phyloP scores from a whole-genome alignment of 1,140 invertebrate species.

The Megathymus violae region DNA sequence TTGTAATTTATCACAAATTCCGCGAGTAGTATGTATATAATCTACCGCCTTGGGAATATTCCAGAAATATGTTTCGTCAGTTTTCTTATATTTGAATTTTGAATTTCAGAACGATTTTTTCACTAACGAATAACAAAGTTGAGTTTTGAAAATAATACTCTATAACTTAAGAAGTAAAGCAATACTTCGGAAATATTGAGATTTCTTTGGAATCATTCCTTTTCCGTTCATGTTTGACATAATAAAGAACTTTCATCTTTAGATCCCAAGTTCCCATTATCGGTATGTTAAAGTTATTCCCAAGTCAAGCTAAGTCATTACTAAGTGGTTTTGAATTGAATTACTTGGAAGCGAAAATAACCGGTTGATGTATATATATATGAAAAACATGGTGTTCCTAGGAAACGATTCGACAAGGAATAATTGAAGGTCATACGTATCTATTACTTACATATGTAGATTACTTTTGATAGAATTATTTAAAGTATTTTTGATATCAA shows the following conservation, averaged over 20 bases:
- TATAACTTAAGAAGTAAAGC: too few species aligned
- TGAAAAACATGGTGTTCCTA: too few species aligned
- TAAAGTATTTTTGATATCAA: too few species aligned
- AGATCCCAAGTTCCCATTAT: constrained; percentile 38
- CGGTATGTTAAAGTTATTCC: constrained; percentile 37
- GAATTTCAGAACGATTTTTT: background rate
- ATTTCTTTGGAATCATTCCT: constrained; percentile 36
- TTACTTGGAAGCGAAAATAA: constrained; percentile 9
- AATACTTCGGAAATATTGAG: too few species aligned
- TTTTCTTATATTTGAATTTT: constrained; percentile 17
- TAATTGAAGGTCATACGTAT: background rate
- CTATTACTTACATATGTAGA: too few species aligned
- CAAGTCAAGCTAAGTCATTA: constrained; percentile 27
- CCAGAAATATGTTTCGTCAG: background rate
- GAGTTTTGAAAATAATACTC: background rate
- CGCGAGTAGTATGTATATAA: too few species aligned
- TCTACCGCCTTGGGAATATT: background rate
- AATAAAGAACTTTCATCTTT: constrained; percentile 36
- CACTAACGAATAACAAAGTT: constrained; percentile 3
- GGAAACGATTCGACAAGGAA: background rate
- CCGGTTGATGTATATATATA: background rate
- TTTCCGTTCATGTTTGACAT: constrained; percentile 41
- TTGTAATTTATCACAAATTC: constrained; percentile 8
- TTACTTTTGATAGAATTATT: too few species aligned
- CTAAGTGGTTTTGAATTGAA: constrained; percentile 38